Conservation (phyloP, 2,797 vertebrate species). For the Esox masquinongy region DNA sequence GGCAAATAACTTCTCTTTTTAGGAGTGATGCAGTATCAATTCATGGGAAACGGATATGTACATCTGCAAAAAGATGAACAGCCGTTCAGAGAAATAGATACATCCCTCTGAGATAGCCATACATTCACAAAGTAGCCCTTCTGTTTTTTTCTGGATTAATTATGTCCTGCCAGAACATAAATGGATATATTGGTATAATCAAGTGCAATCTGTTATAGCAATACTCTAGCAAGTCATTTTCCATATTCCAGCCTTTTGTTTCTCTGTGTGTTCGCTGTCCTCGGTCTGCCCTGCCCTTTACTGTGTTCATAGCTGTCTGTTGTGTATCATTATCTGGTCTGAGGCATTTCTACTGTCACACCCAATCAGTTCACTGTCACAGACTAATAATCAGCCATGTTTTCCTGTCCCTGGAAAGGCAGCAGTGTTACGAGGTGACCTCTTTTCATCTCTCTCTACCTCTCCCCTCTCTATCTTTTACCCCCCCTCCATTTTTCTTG, state of each 20-base stretch:
- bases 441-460: background rate
- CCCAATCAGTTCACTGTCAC: slow-evolving; percentile 52
- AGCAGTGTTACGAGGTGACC: slow-evolving; percentile 47
- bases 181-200: background rate
- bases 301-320: background rate
- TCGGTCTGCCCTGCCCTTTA: background rate
- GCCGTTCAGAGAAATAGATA: background rate
- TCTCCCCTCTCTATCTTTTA: background rate
- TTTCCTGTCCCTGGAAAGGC: slow-evolving; percentile 57
- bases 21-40: background rate
- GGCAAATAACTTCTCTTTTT: background rate
- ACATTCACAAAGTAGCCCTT: background rate
- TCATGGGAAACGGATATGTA: background rate
- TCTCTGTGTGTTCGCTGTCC: background rate
- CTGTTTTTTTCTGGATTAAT: background rate
- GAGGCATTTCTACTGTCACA: slow-evolving; percentile 53
- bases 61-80: background rate
- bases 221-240: background rate
- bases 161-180: background rate
- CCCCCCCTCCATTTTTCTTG: too few species aligned
- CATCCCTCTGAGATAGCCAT: background rate
- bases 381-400: slow-evolving; percentile 45
- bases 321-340: slow-evolving; percentile 41
- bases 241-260: background rate
- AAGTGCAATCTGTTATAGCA: background rate